Evolutionary conservation across 2,113 vertebrate species (phyloP).

Genomic region (Epinephelus fuscoguttatus): DNA sequence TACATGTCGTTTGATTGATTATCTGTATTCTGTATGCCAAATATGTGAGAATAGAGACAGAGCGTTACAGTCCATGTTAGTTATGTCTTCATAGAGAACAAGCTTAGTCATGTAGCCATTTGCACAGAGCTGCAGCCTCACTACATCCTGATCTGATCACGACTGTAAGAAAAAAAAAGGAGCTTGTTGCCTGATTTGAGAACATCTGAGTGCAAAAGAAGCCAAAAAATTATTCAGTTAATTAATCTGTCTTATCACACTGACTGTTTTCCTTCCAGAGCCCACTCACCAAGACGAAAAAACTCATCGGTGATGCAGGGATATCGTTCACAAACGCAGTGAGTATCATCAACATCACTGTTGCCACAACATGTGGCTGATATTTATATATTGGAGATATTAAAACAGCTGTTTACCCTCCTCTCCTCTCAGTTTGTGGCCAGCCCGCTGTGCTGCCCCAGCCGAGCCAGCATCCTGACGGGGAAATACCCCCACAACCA

Average conservation of each 20-base stretch:
- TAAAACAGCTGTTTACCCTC: background rate
- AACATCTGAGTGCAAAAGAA: too few species aligned
- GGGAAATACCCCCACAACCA: constrained; percentile 99
- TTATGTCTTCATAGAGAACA: background rate
- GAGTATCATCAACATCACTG: constrained; percentile 67
- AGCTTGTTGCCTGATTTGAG: background rate
- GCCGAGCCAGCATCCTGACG: constrained; percentile 96
- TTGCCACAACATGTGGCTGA: too few species aligned
- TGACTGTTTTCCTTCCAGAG: constrained; percentile 83
- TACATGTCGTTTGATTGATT: too few species aligned
- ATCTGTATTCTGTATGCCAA: background rate
- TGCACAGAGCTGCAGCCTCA: background rate
- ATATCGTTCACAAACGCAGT: constrained; percentile 93
- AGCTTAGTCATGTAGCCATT: background rate
- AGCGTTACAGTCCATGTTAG: background rate
- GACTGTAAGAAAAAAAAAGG: background rate
- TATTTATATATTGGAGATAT: background rate
- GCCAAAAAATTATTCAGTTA: background rate
- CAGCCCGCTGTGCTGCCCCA: constrained; percentile 97
- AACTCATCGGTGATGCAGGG: constrained; percentile 92
- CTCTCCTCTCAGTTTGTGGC: constrained; percentile 90
- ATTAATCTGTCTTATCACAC: background rate
- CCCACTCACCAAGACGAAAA: constrained; percentile 92
- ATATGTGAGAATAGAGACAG: background rate
- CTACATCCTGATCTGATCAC: background rate